phyloP scores from a whole-genome alignment of 2,797 vertebrate genomes.

The Enteromius treurensis region DNA sequence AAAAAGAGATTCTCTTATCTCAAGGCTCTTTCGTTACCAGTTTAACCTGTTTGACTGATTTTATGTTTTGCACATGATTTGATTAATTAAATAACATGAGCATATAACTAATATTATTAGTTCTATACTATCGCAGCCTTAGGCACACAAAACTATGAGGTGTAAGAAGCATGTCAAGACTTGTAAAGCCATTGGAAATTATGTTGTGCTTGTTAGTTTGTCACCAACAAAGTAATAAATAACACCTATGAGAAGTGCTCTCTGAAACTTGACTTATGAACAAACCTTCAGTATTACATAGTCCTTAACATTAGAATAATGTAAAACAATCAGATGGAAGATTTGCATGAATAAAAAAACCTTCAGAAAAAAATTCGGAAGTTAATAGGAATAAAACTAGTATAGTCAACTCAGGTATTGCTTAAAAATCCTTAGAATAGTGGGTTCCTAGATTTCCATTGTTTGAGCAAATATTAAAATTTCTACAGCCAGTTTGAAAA shows the following conservation, averaged over 20 bases:
- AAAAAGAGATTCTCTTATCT: neutral
- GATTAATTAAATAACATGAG: neutral
- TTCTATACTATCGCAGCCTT: neutral
- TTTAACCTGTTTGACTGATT: conserved; percentile 23
- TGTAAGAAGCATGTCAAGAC: neutral
- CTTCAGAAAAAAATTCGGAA: neutral
- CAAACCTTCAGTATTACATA: neutral
- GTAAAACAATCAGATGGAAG: neutral
- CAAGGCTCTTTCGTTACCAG: neutral
- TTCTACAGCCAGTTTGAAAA: neutral
- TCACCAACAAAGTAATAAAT: neutral
- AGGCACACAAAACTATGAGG: neutral
- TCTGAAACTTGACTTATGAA: neutral
- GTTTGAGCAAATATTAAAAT: neutral
- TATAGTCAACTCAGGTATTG: no score
- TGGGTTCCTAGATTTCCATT: neutral
- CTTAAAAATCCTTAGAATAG: neutral
- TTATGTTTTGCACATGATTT: neutral
- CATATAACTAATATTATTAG: neutral
- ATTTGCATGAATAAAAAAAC: neutral
- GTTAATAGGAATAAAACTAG: no score
- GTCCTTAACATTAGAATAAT: neutral
- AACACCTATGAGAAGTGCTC: neutral
- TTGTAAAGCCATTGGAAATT: neutral
- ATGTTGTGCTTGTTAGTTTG: neutral